Evolutionary conservation across 2,888 invertebrate species (phyloP).

Genomic region (Sinhomidia bicolor): DNA sequence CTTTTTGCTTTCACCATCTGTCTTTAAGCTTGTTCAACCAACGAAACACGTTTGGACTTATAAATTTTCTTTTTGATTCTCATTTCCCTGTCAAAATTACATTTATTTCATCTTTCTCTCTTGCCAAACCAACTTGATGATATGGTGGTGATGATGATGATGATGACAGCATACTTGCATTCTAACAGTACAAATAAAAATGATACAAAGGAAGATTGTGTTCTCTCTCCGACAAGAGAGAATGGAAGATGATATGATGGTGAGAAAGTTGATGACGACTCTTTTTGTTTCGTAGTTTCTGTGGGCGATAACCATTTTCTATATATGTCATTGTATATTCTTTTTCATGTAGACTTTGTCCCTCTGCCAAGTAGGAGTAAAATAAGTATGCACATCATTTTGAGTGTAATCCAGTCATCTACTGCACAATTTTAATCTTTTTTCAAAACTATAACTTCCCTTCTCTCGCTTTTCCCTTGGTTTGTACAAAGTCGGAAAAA

Average conservation of each 20-base stretch:
- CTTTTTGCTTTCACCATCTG: constrained; percentile 14
- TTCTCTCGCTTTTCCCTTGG: not conserved
- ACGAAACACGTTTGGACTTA: constrained; percentile 56
- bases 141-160: constrained; percentile 18
- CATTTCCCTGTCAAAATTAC: constrained; percentile 55
- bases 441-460: too few relatives aligned
- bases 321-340: constrained; percentile 28
- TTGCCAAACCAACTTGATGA: not conserved
- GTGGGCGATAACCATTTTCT: constrained; percentile 50
- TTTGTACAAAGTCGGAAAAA: too few relatives aligned
- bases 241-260: too few relatives aligned
- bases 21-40: constrained; percentile 39
- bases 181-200: not conserved
- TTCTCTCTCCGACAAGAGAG: not conserved
- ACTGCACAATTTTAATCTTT: too few relatives aligned
- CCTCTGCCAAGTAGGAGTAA: too few relatives aligned
- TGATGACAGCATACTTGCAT: constrained; percentile 14
- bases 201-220: not conserved
- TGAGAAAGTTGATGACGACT: not conserved
- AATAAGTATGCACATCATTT: too few relatives aligned
- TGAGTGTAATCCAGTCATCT: too few relatives aligned
- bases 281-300: constrained; percentile 24
- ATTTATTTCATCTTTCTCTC: constrained; percentile 35
- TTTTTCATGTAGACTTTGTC: not conserved
- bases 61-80: constrained; percentile 61